Evolutionary conservation across 2,113 vertebrate genomes (phyloP), one percentile per base, ranked within the genome.

Genomic region (Carollia perspicillata): DNA sequence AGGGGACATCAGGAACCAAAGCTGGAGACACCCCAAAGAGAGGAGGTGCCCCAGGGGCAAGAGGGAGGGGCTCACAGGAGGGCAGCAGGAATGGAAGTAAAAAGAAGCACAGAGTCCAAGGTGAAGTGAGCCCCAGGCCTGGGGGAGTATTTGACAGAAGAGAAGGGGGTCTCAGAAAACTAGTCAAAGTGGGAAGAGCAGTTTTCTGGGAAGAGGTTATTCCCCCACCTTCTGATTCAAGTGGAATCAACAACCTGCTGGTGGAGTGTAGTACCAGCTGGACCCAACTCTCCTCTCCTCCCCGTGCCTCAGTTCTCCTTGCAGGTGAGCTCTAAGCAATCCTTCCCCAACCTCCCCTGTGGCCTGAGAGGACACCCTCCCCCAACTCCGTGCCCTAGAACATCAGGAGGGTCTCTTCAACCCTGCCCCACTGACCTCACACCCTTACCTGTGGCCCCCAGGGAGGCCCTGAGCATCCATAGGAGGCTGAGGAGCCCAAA

Each of bases 401-500:
- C 30, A 65, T 75, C 74, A 55, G 28, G 23, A 69, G 4, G 8
- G 3, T 91, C 63, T 69, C 44, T 44, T 33, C 65, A 58, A 16
- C 51, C 28, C 42, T 58, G 22, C 23, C n/a, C 35, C 17, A 1
- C 33, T 51, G 53, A 10, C 30, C 6, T 9, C 18, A 28, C 33
- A 33, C 22, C n/a, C 74, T 95, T 9, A 95, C 94, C 94, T 96
- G 92, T 40, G 51, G 58, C 35, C 30, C 66, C 78, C 1, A 8
- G 37, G 23, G 49, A 55, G 74, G 6, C 74, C 22, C 10, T 26
- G 40, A 96, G 87, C 79, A 97, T 33, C 93, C 95, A 95, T 71
- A 96, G 83, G 78, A 97, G 68, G 42, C 63, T 0, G 8, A 94
- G 90, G 16, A 90, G 12, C 55, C 69, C 0, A 12, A 78, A 58